Evolutionary conservation across 1,140 invertebrate genomes (phyloP), one percentile per base, ranked within the genome.

Genomic region (Heliconius melpomene): DNA sequence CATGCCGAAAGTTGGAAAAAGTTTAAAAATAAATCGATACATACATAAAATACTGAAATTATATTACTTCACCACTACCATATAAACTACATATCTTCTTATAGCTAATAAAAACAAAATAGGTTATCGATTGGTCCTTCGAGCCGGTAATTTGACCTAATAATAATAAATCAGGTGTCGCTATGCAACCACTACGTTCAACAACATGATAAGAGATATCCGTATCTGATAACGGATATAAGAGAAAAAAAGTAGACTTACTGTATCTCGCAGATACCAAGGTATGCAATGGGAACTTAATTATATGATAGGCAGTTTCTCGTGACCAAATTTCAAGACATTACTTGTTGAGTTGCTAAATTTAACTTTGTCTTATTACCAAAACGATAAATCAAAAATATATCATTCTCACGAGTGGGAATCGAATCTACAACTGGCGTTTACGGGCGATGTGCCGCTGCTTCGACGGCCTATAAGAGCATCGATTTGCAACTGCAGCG

Each of bases 401-500:
- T 11, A 1, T 7, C 18, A 52, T 52, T 20, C 50, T 7, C 18
- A 6, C 7, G 7, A 20, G 18, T 20, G 50, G 50, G 18, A 18
- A 52, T 52, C 18, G 18, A 52, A 52, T 7, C 18, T 20, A 52
- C 18, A 20, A 52, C 50, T 6, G 18, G 20, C 18, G 50, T 7
- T 52, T 18, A 7, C 50, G 20, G 18, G 5, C 18, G 6, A 5
- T 20, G 50, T 52, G 50, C 50, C 50, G 5, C 50, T 52, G 18
- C 40, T 46, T 46, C 50, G 18, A 20, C 7, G 50, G 18, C 46
- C 50, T 75, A 18, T 16, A 60, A 73, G 20, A 57, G n/a, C 54
- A 86, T 84, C 76, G 84, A 84, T 84, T 77, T 82, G 84, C 80
- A 85, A 79, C 72, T 81, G 82, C 84, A 83, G 23, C 73, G 82